Conservation (phyloP, 2,888 invertebrate species). For the Alitta virens region DNA sequence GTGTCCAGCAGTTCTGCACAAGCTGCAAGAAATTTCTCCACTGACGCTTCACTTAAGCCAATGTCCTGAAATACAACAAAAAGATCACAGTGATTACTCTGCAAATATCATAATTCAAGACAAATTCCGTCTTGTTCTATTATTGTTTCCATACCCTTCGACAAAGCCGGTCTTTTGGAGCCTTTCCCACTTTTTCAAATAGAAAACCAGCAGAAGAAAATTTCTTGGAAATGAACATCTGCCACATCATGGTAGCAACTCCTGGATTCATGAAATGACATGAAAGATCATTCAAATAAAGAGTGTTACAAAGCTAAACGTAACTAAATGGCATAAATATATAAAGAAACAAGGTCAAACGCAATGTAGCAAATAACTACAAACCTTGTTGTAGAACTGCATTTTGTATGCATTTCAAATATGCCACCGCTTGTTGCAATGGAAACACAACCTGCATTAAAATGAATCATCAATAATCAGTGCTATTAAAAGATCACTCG, state of each 20-base stretch:
- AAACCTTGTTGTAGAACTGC: constrained; percentile 67
- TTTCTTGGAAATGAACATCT: constrained; percentile 78
- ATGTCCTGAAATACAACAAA: constrained; percentile 46
- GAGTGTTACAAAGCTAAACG: too few relatives aligned
- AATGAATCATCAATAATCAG: not conserved
- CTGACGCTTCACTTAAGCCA: constrained; percentile 48
- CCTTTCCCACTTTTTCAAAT: constrained; percentile 72
- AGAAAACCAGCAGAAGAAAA: constrained; percentile 75
- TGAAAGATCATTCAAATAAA: too few relatives aligned
- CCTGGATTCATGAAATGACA: constrained; percentile 59
- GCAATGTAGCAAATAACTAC: too few relatives aligned
- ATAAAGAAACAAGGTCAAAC: too few relatives aligned
- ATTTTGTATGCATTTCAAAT: constrained; percentile 68
- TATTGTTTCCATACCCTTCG: constrained; percentile 61
- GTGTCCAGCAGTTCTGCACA: constrained; percentile 61
- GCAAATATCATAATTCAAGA: too few relatives aligned
- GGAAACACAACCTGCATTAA: constrained; percentile 59
- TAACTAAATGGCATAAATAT: too few relatives aligned
- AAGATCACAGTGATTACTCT: not conserved
- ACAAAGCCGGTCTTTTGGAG: constrained; percentile 82
- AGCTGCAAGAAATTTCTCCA: constrained; percentile 56
- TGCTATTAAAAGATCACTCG: not conserved
- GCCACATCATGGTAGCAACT: constrained; percentile 83
- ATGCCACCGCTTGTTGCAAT: constrained; percentile 71
- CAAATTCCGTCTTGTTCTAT: too few relatives aligned